Conservation (phyloP, 2,888 invertebrate species). For the Geophilus truncorum region DNA sequence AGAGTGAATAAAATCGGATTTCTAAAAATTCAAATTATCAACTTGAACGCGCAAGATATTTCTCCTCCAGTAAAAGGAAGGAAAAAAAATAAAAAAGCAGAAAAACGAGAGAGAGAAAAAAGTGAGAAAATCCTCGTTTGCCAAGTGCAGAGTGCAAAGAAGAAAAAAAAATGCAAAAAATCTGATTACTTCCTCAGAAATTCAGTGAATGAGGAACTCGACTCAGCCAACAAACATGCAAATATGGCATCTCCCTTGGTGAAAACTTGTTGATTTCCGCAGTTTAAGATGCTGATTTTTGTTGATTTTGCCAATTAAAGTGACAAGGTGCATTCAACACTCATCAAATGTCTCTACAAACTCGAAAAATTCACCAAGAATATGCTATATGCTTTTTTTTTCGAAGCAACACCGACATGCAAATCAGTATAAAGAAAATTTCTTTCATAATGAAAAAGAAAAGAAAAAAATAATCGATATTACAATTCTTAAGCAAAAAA, state of each 20-base stretch:
- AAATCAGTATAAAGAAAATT: not conserved
- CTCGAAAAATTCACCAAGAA: constrained; percentile 5
- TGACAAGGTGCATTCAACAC: not conserved
- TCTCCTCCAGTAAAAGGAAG: constrained; percentile 25
- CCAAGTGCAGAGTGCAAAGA: constrained; percentile 1
- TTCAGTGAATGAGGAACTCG: constrained; percentile 22
- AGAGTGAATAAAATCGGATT: not conserved
- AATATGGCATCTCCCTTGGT: constrained; percentile 25
- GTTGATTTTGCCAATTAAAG: constrained; percentile 19
- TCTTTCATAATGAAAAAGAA: not conserved
- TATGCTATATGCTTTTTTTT: not conserved
- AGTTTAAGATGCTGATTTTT: constrained; percentile 18
- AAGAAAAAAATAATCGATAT: not conserved
- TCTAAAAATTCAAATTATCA: constrained; percentile 12
- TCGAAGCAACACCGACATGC: not conserved
- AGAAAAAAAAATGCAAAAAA: not conserved
- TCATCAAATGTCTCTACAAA: not conserved
- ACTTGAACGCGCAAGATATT: constrained; percentile 15
- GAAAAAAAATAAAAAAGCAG: not conserved
- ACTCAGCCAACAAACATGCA: constrained; percentile 27
- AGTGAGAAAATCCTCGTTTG: constrained; percentile 30
- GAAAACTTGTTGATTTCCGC: constrained; percentile 7
- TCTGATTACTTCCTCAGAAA: constrained; percentile 21
- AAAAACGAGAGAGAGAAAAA: not conserved
- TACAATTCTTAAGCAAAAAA: not conserved